Evolutionary conservation across 2,888 invertebrate species (phyloP).

Genomic region (Eretmocerus hayati): DNA sequence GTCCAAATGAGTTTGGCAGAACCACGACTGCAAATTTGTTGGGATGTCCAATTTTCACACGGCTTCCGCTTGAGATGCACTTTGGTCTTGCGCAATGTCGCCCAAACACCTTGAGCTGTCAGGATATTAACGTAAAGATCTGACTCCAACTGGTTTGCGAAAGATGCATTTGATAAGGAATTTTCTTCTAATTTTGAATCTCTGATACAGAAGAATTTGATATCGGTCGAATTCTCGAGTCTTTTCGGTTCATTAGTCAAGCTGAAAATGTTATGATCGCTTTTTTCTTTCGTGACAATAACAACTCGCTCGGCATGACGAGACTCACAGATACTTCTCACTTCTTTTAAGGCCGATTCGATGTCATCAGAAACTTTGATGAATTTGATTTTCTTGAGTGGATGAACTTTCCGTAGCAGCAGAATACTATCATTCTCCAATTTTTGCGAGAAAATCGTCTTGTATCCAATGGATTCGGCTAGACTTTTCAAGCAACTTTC

Average conservation of each 20-base stretch:
- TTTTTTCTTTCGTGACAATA: constrained; percentile 8
- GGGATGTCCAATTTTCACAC: constrained; percentile 10
- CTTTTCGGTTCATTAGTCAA: constrained; percentile 5
- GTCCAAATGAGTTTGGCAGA: constrained; percentile 72
- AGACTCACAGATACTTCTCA: constrained; percentile 4
- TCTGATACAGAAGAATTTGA: constrained; percentile 56
- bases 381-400: neutral
- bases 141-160: constrained; percentile 58
- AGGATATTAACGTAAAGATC: constrained; percentile 75
- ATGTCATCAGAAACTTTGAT: constrained; percentile 6
- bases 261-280: neutral
- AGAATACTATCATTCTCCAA: constrained; percentile 1
- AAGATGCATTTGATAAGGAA: constrained; percentile 56
- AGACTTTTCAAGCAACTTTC: neutral
- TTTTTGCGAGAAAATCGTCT: constrained; percentile 5
- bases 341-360: no score
- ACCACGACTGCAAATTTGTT: constrained; percentile 10
- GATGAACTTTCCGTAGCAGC: constrained; percentile 6
- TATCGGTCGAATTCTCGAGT: constrained; percentile 64
- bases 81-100: constrained; percentile 1
- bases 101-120: constrained; percentile 51
- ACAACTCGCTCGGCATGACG: constrained; percentile 12
- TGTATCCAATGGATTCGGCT: constrained; percentile 3
- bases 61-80: neutral
- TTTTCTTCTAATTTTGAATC: constrained; percentile 57